Conservation (phyloP, 2,797 vertebrate species). For the Melanotaenia maccullochi region DNA sequence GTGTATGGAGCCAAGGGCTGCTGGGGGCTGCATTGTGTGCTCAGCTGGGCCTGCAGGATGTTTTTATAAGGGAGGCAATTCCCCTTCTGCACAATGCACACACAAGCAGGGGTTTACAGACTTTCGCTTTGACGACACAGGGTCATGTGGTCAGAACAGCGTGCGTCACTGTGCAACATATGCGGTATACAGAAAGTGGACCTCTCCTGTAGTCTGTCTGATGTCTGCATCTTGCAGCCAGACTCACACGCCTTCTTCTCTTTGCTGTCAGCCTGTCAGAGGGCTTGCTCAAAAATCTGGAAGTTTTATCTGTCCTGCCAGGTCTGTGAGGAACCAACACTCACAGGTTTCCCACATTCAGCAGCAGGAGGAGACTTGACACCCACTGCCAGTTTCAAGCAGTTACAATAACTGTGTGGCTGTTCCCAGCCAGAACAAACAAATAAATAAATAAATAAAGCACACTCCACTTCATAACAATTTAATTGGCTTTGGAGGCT, state of each 20-base stretch:
- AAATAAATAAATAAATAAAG: slow-evolving; percentile 73
- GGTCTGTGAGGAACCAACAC: slow-evolving; percentile 59
- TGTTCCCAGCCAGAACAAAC: slow-evolving; percentile 60
- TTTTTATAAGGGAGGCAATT: slow-evolving; percentile 75
- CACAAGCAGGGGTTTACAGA: slow-evolving; percentile 57
- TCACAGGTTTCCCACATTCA: slow-evolving; percentile 62
- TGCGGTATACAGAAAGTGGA: slow-evolving; percentile 58
- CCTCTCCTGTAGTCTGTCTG: slow-evolving; percentile 65
- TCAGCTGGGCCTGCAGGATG: slow-evolving; percentile 79
- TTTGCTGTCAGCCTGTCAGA: slow-evolving; percentile 60
- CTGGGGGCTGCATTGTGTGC: slow-evolving; percentile 66
- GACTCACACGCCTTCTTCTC: slow-evolving; percentile 36
- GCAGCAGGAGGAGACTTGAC: slow-evolving; percentile 37
- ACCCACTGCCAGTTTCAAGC: slow-evolving; percentile 55
- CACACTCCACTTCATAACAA: slow-evolving; percentile 78
- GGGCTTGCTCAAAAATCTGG: slow-evolving; percentile 38
- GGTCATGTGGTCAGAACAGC: slow-evolving; percentile 58
- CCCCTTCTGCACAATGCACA: slow-evolving; percentile 37
- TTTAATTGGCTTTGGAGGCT: slow-evolving; percentile 82
- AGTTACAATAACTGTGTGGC: slow-evolving; percentile 68
- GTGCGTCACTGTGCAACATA: slow-evolving; percentile 66
- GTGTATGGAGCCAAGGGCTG: slow-evolving; percentile 47
- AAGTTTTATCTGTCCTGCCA: slow-evolving; percentile 37
- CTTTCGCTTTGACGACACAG: slow-evolving; percentile 44
- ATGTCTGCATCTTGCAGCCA: slow-evolving; percentile 57